Evolutionary conservation across 2,113 vertebrate genomes (phyloP).

Genomic region (Meleagris gallopavo): DNA sequence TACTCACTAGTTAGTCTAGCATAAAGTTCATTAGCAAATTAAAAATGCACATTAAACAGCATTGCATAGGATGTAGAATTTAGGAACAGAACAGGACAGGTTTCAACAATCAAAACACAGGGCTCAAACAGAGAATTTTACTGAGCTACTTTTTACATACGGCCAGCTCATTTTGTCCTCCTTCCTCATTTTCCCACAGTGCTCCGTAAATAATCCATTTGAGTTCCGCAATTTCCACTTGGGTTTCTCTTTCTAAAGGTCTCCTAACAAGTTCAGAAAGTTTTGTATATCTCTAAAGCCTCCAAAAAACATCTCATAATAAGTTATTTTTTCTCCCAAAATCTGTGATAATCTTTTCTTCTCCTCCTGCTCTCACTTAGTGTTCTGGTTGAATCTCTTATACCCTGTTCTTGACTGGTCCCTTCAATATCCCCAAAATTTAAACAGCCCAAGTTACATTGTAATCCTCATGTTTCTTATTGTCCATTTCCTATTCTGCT

Average conservation of each 20-base stretch:
- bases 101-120: not conserved
- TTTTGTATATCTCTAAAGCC: not conserved
- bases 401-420: not conserved
- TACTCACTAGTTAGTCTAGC: not conserved
- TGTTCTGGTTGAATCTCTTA: not conserved
- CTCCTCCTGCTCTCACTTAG: not conserved
- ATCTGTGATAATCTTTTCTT: not conserved
- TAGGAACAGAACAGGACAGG: not conserved
- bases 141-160: not conserved
- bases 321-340: not conserved
- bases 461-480: not conserved
- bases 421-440: not conserved
- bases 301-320: not conserved
- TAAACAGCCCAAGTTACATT: not conserved
- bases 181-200: accelerated
- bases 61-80: not conserved
- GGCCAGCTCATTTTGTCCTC: not conserved
- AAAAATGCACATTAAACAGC: not conserved
- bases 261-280: not conserved
- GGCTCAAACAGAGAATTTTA: not conserved
- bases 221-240: not conserved
- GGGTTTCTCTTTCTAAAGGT: not conserved
- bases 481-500: not conserved
- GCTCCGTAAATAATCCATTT: not conserved
- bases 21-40: not conserved